These are phyloP conservation scores for Bettongia penicillata DNA, from an alignment of 2,113 vertebrate species.

Conservation along the genomic window DNA sequence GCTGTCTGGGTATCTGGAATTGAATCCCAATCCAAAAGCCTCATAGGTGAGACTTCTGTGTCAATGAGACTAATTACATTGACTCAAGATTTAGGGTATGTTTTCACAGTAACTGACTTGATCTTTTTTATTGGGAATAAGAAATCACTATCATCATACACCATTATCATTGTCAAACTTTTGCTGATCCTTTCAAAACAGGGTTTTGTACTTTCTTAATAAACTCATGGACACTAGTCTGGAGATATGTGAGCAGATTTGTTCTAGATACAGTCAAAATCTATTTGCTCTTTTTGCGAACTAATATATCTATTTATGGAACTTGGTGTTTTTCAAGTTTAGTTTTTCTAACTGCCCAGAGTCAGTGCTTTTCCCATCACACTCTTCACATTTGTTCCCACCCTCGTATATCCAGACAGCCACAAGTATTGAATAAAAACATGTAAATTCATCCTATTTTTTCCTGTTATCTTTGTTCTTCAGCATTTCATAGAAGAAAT, in stretches of 20 bases:
- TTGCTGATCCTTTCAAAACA: background rate
- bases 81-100: background rate
- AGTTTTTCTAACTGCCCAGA: background rate
- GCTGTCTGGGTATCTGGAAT: background rate
- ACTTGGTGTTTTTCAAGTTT: background rate
- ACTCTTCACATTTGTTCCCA: background rate
- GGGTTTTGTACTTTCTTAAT: background rate
- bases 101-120: background rate
- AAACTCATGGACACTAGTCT: background rate
- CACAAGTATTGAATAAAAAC: background rate
- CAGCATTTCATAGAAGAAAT: background rate
- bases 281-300: background rate
- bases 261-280: background rate
- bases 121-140: background rate
- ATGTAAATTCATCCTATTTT: background rate
- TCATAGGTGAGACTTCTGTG: slow-evolving; percentile 49
- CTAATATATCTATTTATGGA: background rate
- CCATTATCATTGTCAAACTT: background rate
- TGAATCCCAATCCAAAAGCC: background rate
- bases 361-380: background rate
- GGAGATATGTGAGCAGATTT: background rate
- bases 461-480: background rate
- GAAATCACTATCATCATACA: background rate
- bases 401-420: background rate
- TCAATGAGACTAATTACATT: background rate